Base-by-base conservation (phyloP, 2,888 invertebrate species). In the Ferdinandea cuprea region DNA sequence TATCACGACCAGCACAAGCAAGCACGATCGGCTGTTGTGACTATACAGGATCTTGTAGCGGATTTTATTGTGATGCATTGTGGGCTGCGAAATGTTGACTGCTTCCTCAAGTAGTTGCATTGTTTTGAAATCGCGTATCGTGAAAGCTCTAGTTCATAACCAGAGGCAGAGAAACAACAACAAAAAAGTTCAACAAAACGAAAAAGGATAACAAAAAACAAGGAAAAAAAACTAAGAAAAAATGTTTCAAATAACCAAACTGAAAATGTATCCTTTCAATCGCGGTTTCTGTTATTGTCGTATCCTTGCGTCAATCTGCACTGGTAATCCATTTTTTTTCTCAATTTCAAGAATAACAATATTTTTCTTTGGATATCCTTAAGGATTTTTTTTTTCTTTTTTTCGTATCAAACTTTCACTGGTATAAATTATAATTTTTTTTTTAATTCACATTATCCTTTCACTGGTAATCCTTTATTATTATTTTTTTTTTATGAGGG, bases 51-150 rank as follows among this genome's bases (percentile, higher is more conserved):
- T 63, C 52, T 85, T 86, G 44, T 83, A 84, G 32, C 84, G 86
- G 46, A 85, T 85, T 68, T 85, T 83, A 66, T 81, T 85, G 30
- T 78, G 85, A 66, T 81, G 81, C 86, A 85, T 86, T 68, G 46
- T 84, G 13, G 68, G 78, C 68, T 61, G 17, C 52, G 37, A 48
- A 78, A 83, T 83, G 13, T 8, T 83, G 77, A 42, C 11, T 63
- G 8, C 63, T 35, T n/a, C n/a, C n/a, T n/a, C 28, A 9, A 30
- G 3, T 52, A 48, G 25, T 6, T 58, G 40, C 58, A 19, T 46
- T 37, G 48, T 7, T 30, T 5, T 17, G 4, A 9, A 13, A 11
- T 5, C 44, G 30, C 32, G 59, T 25, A 17, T 73, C 54, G 46
- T 25, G 32, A 28, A 19, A 37, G 54, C 21, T 9, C 48, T 59